Percentiles rank a stretch among this genome's conserved stretches.
These are phyloP conservation scores for Brachionus asplanchnoidis DNA, from an alignment of 1,140 invertebrate genomes.

Conservation along the genomic window DNA sequence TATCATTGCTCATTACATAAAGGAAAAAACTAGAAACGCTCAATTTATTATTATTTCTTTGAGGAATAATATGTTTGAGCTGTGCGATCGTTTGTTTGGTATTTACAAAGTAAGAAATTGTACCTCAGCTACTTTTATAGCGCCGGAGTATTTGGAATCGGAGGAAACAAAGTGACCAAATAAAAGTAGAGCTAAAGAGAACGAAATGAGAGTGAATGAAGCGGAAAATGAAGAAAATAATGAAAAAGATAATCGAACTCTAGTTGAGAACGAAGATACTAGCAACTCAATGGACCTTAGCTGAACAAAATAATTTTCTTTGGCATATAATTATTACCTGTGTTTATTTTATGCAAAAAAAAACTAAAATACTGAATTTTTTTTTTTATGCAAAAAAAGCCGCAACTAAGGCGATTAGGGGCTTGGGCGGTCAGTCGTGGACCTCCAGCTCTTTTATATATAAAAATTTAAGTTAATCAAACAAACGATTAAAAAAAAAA, in stretches of 20 bases:
- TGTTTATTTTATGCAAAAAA: too few species aligned
- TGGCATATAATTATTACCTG: too few species aligned
- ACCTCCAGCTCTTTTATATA: too few species aligned
- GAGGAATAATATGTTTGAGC: conserved; percentile 93
- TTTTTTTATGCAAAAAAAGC: too few species aligned
- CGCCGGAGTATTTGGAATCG: conserved; percentile 13
- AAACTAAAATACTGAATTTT: too few species aligned
- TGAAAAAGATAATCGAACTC: not conserved
- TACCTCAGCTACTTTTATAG: conserved; percentile 21
- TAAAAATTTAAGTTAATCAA: too few species aligned
- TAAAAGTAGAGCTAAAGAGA: not conserved
- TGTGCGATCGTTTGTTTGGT: conserved; percentile 82
- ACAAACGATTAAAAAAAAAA: too few species aligned
- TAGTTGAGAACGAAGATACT: not conserved
- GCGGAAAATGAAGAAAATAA: not conserved
- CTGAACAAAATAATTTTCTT: not conserved
- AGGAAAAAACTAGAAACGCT: conserved; percentile 66
- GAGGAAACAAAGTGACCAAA: conserved; percentile 11
- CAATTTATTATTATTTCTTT: conserved; percentile 98
- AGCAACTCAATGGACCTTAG: not conserved
- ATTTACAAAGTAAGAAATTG: conserved; percentile 71
- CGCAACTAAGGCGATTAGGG: too few species aligned
- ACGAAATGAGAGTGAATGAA: not conserved
- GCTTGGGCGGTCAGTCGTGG: too few species aligned
- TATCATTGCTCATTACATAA: conserved; percentile 96